These are phyloP conservation scores for Pammene fasciana DNA, from an alignment of 2,888 invertebrate genomes.

Conservation along the genomic window DNA sequence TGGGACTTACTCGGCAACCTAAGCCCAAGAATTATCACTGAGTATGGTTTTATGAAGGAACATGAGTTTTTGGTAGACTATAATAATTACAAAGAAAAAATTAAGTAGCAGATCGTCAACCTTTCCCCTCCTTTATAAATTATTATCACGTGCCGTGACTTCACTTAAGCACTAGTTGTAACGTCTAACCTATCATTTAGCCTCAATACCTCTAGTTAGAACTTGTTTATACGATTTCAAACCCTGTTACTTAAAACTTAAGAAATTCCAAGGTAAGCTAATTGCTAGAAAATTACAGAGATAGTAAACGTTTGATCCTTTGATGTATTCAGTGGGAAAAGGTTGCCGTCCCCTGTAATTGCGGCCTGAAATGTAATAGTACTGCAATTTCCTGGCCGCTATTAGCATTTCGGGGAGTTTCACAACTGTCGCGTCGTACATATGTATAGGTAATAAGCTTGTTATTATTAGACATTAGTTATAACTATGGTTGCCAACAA, in stretches of 20 bases:
- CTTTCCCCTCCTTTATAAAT: conserved; percentile 13
- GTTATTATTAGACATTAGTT: too few species aligned
- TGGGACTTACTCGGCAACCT: too few species aligned
- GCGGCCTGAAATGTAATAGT: conserved; percentile 3
- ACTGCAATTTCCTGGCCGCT: conserved; percentile 15
- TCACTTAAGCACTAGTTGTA: conserved; percentile 12
- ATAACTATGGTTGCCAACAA: too few species aligned
- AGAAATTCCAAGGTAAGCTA: conserved; percentile 43
- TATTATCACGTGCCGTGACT: conserved; percentile 6
- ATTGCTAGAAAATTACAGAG: conserved; percentile 49
- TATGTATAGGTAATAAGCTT: not conserved
- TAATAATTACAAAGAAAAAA: not conserved
- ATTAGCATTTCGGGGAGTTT: conserved; percentile 3
- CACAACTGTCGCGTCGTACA: not conserved
- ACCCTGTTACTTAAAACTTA: not conserved
- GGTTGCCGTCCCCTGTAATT: conserved; percentile 41
- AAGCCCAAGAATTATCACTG: too few species aligned
- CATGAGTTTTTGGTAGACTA: too few species aligned
- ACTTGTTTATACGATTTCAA: conserved; percentile 1
- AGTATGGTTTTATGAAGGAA: too few species aligned
- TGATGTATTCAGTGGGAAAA: conserved; percentile 47
- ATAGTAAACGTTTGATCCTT: conserved; percentile 50
- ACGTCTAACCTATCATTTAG: conserved; percentile 43
- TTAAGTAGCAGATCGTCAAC: conserved; percentile 23
- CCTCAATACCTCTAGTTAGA: not conserved